Conservation (phyloP, 2,113 vertebrate species). For the Onychostoma macrolepis region DNA sequence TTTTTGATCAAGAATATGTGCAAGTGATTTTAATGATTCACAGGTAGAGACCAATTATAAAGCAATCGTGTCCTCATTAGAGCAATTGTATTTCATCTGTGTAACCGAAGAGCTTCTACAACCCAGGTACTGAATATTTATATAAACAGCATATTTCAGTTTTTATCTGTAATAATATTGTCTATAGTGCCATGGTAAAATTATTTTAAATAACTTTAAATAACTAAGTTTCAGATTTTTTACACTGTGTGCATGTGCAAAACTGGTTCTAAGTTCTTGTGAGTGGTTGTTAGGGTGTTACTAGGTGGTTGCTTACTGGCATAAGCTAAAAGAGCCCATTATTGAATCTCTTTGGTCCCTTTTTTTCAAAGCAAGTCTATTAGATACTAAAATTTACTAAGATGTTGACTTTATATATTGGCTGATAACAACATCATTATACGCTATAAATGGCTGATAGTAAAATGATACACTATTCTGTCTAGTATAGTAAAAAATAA, state of each 20-base stretch:
- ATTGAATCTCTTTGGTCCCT: no score
- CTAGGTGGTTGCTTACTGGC: no score
- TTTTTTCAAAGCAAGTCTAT: no score
- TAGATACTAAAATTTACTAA: no score
- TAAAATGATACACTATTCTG: no score
- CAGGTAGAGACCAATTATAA: slow-evolving; percentile 10
- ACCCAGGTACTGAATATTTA: neutral
- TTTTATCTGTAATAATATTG: neutral
- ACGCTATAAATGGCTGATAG: no score
- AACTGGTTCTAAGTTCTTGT: neutral
- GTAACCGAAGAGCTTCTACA: neutral
- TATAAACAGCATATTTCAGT: neutral
- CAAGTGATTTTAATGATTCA: slow-evolving; percentile 8
- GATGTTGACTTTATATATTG: neutral
- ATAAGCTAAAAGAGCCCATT: no score
- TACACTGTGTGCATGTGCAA: neutral
- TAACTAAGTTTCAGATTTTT: neutral
- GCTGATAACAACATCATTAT: neutral
- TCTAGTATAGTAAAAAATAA: no score
- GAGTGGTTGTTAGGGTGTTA: no score
- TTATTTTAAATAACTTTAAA: neutral
- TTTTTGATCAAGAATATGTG: neutral
- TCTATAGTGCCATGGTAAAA: neutral
- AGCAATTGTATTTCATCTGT: neutral
- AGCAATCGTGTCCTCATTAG: neutral